Evolutionary conservation across 2,113 vertebrate species (phyloP).

Genomic region (Athene noctua): DNA sequence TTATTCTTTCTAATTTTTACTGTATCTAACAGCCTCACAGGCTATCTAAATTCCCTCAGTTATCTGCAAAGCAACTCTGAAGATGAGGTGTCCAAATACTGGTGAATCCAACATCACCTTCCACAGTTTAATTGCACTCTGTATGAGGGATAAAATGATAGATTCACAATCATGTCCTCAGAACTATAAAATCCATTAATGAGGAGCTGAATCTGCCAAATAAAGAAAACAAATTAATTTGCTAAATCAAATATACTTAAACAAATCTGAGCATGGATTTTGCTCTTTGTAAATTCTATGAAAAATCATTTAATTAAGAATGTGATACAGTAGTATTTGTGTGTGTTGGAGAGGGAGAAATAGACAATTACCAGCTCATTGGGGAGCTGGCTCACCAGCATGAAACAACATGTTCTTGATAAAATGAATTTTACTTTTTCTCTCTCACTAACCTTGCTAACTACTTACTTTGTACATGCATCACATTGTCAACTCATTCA

Average conservation of each 20-base stretch:
- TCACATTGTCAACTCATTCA: neutral
- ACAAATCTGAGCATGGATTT: neutral
- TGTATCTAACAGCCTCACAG: neutral
- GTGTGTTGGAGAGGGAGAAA: neutral
- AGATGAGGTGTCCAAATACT: neutral
- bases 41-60: neutral
- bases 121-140: neutral
- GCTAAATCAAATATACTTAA: neutral
- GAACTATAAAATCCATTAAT: constrained; percentile 19
- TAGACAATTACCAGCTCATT: neutral
- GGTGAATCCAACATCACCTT: neutral
- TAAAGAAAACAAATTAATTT: constrained; percentile 21
- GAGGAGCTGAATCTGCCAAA: neutral
- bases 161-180: neutral
- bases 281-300: neutral
- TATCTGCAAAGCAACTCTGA: neutral
- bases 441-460: neutral
- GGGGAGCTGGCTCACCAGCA: neutral
- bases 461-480: neutral
- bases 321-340: neutral
- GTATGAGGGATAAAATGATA: neutral
- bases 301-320: neutral
- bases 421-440: neutral
- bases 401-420: neutral
- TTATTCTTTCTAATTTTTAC: neutral